phyloP scores from a whole-genome alignment of 2,113 vertebrate genomes.

The crab-eating macaque (Macaca fascicularis) region T2T-MFA8v1.1 NC_088395.1:6668501-6669000 shows the following conservation, averaged over 20 bases:
- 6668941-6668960: neutral
- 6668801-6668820: neutral
- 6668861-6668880: neutral
- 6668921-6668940: accelerated
- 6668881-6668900: neutral
- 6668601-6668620: neutral
- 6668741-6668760: neutral
- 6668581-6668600: neutral
- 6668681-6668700: neutral
- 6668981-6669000: accelerated
- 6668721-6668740: neutral
- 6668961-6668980: neutral
- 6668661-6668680: neutral
- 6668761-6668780: neutral
- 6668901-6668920: accelerated
- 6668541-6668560: neutral
- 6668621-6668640: accelerated
- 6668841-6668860: neutral
- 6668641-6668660: neutral
- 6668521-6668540: no score
- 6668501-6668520: neutral
- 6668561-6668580: accelerated
- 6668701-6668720: neutral
- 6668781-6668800: neutral
- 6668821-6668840: neutral